Evolutionary conservation across 2,113 vertebrate species (phyloP), one percentile per base, ranked within the genome.

Genomic region (Pterophyllum scalare): DNA sequence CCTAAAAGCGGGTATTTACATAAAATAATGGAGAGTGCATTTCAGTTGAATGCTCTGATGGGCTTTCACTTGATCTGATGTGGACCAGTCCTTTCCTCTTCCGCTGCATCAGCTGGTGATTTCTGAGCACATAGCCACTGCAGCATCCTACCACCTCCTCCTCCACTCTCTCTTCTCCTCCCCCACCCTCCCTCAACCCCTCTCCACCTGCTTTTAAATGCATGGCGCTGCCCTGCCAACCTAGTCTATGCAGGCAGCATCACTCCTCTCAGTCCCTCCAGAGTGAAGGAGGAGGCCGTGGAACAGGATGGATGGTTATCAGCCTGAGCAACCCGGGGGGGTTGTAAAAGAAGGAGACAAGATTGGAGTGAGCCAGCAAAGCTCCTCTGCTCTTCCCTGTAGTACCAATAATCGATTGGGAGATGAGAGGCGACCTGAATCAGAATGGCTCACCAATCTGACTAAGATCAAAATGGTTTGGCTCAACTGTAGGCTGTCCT

Each of bases 81-180:
- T 86, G 91, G 87, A 88, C 89, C 79, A 80, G 64, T 83, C 84
- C 87, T 83, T 88, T 91, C 43, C 86, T 95, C 95, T 96, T 96
- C 93, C 96, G 93, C 94, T 96, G 96, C 92, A 95, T 94, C 93
- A 96, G 96, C 95, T 95, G 95, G 93, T 94, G 95, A 95, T 96
- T 95, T 95, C 94, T 95, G 93, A 95, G 96, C 94, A 93, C 94
- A 97, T 89, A 77, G 75, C 93, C 96, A 96, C 94, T 97, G 97
- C 97, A 97, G 95, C 96, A 97, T 93, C 93, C 92, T 95, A 94
- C 92, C 85, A 86, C 91, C 80, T 91, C 88, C 58, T 67, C 82
- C 80, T 59, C 61, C 87, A 76, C 81, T 79, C 82, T 83, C 72
- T 74, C 80, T 83, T 85, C 88, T 89, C 92, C 91, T 86, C 93